Conservation (phyloP, 2,797 vertebrate species). For the Rhabdomys pumilio region DNA sequence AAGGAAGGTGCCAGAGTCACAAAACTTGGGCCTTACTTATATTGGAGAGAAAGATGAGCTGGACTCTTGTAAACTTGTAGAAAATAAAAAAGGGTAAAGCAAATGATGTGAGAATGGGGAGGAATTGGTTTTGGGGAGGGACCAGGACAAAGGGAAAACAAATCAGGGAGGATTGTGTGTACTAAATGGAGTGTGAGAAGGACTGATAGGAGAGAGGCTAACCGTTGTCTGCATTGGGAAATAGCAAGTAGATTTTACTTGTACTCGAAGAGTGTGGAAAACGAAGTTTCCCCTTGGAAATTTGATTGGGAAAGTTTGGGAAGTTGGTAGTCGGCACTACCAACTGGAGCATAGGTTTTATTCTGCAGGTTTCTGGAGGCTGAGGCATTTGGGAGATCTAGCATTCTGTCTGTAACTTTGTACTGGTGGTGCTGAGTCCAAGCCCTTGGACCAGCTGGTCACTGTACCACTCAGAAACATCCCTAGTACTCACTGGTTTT, state of each 20-base stretch:
- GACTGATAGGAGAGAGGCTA: neutral
- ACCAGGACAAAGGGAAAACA: neutral
- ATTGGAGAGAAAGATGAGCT: neutral
- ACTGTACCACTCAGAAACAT: neutral
- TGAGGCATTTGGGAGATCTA: neutral
- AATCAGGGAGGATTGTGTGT: neutral
- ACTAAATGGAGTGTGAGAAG: neutral
- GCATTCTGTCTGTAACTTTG: neutral
- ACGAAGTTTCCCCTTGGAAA: conserved; percentile 10
- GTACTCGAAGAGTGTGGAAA: conserved; percentile 8
- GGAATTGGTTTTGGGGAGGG: neutral
- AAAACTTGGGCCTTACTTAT: conserved; percentile 48
- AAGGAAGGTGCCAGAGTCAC: conserved; percentile 39
- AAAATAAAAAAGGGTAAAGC: neutral
- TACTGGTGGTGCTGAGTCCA: neutral
- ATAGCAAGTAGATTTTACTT: conserved; percentile 12
- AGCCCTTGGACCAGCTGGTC: neutral
- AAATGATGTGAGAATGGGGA: neutral
- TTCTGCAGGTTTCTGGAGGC: neutral
- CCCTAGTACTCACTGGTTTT: neutral
- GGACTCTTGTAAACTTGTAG: conserved; percentile 11
- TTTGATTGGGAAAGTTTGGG: neutral
- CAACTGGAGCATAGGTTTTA: neutral
- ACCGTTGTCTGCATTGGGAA: conserved; percentile 20
- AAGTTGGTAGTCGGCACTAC: neutral